Percentiles rank a stretch among this genome's conserved stretches.
Conservation (phyloP, 2,797 vertebrate species). For the Otus scops region DNA sequence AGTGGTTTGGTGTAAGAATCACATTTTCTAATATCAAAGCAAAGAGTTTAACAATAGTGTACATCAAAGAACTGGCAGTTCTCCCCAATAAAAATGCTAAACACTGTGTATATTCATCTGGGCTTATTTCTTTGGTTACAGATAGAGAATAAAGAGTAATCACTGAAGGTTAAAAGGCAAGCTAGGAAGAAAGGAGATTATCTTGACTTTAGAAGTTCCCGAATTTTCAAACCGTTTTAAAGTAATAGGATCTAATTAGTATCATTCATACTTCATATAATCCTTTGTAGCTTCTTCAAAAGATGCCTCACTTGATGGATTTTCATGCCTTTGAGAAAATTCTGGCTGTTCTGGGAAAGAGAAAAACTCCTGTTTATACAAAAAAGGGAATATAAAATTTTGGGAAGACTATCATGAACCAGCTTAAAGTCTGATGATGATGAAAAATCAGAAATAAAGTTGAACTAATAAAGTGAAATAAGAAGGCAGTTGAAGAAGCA, state of each 20-base stretch:
- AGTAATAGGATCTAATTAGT: constrained; percentile 66
- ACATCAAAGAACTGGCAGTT: constrained; percentile 1
- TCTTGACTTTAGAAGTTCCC: constrained; percentile 40
- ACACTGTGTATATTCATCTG: constrained; percentile 2
- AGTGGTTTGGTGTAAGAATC: not conserved
- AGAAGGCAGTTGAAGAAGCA: constrained; percentile 30
- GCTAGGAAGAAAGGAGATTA: constrained; percentile 56
- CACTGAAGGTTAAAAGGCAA: constrained; percentile 61
- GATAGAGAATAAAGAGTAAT: constrained; percentile 56
- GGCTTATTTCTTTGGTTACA: constrained; percentile 43
- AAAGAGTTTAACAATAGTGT: not conserved
- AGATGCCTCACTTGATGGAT: not conserved
- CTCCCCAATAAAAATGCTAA: constrained; percentile 32
- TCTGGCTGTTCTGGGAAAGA: not conserved
- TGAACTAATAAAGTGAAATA: constrained; percentile 50
- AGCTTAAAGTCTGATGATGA: constrained; percentile 28
- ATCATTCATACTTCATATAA: constrained; percentile 58
- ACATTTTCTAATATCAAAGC: not conserved
- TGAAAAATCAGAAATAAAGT: constrained; percentile 59
- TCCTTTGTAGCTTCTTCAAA: constrained; percentile 63
- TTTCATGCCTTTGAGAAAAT: constrained; percentile 44
- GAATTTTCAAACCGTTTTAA: constrained; percentile 56
- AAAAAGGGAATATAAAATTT: constrained; percentile 21
- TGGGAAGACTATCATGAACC: not conserved
- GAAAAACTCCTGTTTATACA: not conserved